Evolutionary conservation across 2,797 vertebrate genomes (phyloP).

Genomic region (Bovichtus diacanthus): DNA sequence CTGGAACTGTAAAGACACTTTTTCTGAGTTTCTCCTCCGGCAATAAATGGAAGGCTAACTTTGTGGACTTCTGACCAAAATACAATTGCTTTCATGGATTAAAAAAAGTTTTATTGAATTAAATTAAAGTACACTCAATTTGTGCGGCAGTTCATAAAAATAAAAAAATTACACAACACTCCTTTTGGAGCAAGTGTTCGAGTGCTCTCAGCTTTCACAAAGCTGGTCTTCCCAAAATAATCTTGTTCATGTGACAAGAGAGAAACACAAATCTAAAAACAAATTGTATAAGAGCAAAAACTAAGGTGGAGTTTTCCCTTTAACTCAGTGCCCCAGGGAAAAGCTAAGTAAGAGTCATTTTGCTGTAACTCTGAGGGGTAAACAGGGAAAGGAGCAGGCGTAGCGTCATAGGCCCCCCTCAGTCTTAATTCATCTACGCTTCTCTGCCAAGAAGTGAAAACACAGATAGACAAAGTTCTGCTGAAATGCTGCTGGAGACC

Average conservation of each 20-base stretch:
- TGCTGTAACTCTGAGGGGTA: slow-evolving; percentile 40
- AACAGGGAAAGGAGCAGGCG: slow-evolving; percentile 14
- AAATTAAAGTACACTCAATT: not conserved
- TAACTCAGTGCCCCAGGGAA: not conserved
- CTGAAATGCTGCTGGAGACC: slow-evolving; percentile 33
- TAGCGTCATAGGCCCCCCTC: slow-evolving; percentile 31
- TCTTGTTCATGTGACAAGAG: not conserved
- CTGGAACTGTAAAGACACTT: not conserved
- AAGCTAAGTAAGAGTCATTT: slow-evolving; percentile 6
- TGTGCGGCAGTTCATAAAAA: not conserved
- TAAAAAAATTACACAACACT: not conserved
- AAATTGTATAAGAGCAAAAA: not conserved
- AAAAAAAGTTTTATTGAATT: too few species aligned
- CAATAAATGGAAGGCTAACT: not conserved
- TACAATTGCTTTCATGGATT: too few species aligned
- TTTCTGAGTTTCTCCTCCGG: not conserved
- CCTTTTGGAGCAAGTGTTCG: not conserved
- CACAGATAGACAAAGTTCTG: slow-evolving; percentile 65
- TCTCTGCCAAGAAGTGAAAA: slow-evolving; percentile 38
- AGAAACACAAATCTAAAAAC: not conserved
- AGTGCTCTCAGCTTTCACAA: not conserved
- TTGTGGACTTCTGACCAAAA: not conserved
- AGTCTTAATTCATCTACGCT: slow-evolving; percentile 12
- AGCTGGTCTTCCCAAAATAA: not conserved
- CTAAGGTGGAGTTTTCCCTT: not conserved